A percentile compares a stretch with the other conserved stretches of the same genome.
These are phyloP conservation scores for Diuraphis noxia DNA, from an alignment of 1,140 invertebrate genomes.

Conservation along the genomic window DNA sequence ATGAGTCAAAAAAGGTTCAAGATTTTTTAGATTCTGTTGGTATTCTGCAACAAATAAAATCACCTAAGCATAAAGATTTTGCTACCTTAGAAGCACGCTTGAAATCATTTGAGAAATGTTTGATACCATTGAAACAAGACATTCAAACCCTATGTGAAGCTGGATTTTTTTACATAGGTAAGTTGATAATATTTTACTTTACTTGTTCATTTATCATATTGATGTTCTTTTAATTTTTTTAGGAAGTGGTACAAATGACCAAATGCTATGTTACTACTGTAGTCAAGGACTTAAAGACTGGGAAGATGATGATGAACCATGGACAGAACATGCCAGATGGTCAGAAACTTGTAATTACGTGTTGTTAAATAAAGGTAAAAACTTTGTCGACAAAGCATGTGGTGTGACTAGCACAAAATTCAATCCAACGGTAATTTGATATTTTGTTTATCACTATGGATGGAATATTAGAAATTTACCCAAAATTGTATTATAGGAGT, in stretches of 20 bases:
- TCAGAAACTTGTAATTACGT: slow-evolving; percentile 78
- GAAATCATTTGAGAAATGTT: slow-evolving; percentile 74
- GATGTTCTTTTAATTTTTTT: background rate
- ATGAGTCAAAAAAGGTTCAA: background rate
- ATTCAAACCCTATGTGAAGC: slow-evolving; percentile 79
- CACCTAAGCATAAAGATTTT: slow-evolving; percentile 68
- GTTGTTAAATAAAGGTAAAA: slow-evolving; percentile 72
- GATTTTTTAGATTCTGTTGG: slow-evolving; percentile 56
- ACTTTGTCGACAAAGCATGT: slow-evolving; percentile 66
- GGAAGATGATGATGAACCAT: slow-evolving; percentile 81
- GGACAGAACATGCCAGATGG: slow-evolving; percentile 86
- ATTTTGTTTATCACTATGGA: background rate
- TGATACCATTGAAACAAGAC: slow-evolving; percentile 72
- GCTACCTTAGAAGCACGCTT: slow-evolving; percentile 70
- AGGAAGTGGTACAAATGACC: slow-evolving; percentile 68
- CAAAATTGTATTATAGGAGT: background rate
- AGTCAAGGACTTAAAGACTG: slow-evolving; percentile 79
- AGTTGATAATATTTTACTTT: background rate
- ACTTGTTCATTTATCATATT: background rate
- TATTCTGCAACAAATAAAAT: slow-evolving; percentile 60
- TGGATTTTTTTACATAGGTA: slow-evolving; percentile 85
- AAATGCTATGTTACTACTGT: slow-evolving; percentile 84
- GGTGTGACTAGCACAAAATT: slow-evolving; percentile 57
- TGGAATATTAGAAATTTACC: background rate
- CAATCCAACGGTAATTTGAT: slow-evolving; percentile 59